These are phyloP conservation scores for Lycocerus yunnanus DNA, from an alignment of 2,888 invertebrate genomes.

Conservation along the genomic window DNA sequence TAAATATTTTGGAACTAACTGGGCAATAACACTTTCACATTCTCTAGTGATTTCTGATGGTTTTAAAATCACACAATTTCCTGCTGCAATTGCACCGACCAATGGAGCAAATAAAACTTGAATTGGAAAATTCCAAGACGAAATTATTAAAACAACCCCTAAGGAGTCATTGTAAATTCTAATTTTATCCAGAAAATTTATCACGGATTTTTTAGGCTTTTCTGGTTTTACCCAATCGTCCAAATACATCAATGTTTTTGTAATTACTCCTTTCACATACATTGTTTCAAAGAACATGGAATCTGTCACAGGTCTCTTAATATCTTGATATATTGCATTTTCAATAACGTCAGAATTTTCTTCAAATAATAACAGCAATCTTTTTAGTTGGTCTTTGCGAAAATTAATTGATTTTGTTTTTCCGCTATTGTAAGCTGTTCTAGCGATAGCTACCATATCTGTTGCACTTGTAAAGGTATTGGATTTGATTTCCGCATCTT, in stretches of 20 bases:
- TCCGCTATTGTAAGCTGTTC: conserved; percentile 77
- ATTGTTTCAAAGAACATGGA: conserved; percentile 77
- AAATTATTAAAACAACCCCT: conserved; percentile 87
- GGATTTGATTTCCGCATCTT: neutral
- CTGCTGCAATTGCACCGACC: conserved; percentile 88
- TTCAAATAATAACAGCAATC: conserved; percentile 74
- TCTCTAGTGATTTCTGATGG: conserved; percentile 87
- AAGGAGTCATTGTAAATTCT: conserved; percentile 85
- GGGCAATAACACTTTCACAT: conserved; percentile 72
- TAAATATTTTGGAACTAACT: conserved; percentile 83
- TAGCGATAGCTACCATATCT: conserved; percentile 64
- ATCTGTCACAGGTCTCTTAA: conserved; percentile 82
- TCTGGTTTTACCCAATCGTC: conserved; percentile 80
- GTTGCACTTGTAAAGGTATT: neutral
- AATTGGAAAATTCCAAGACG: conserved; percentile 98
- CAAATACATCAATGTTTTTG: conserved; percentile 70
- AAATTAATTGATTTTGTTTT: conserved; percentile 80
- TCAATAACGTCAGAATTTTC: conserved; percentile 77
- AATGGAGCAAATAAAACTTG: conserved; percentile 80
- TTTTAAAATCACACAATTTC: conserved; percentile 89
- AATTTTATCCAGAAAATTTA: conserved; percentile 74
- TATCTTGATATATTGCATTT: conserved; percentile 77
- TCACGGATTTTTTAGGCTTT: conserved; percentile 68
- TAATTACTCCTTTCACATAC: conserved; percentile 76
- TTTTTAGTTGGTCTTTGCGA: conserved; percentile 79